phyloP scores from a whole-genome alignment of 2,888 invertebrate species.

The Allophyes oxyacanthae region DNA sequence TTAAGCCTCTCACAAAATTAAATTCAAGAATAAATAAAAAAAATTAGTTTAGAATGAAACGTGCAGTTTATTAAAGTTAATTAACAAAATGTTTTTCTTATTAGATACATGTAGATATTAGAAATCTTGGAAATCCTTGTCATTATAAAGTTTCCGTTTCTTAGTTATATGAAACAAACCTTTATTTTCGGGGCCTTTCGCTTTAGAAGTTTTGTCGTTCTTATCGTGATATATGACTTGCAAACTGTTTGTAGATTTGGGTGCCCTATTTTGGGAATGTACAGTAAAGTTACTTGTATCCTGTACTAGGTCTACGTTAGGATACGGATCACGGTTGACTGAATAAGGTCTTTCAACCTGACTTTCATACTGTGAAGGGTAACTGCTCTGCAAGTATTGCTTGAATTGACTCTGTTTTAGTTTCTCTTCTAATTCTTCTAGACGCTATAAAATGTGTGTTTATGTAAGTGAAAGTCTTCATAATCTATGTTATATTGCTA shows the following conservation, averaged over 20 bases:
- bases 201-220: conserved; percentile 53
- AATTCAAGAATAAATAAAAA: background rate
- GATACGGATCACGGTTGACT: conserved; percentile 63
- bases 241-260: conserved; percentile 66
- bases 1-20: too few species aligned
- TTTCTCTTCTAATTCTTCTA: conserved; percentile 85
- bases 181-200: conserved; percentile 72
- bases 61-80: conserved; percentile 35
- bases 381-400: conserved; percentile 76
- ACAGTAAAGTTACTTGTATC: conserved; percentile 58
- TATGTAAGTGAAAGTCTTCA: conserved; percentile 57
- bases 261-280: conserved; percentile 62
- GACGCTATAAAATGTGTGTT: conserved; percentile 61
- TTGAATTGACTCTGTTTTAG: conserved; percentile 83
- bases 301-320: conserved; percentile 61
- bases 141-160: conserved; percentile 82
- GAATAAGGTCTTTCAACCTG: conserved; percentile 82
- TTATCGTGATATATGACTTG: conserved; percentile 79
- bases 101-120: conserved; percentile 50
- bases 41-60: background rate
- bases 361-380: conserved; percentile 73
- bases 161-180: conserved; percentile 80
- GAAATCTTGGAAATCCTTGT: conserved; percentile 80
- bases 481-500: conserved; percentile 37
- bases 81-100: conserved; percentile 1